phyloP scores from a whole-genome alignment of 2,113 vertebrate species.

The Patagioenas fasciata region DNA sequence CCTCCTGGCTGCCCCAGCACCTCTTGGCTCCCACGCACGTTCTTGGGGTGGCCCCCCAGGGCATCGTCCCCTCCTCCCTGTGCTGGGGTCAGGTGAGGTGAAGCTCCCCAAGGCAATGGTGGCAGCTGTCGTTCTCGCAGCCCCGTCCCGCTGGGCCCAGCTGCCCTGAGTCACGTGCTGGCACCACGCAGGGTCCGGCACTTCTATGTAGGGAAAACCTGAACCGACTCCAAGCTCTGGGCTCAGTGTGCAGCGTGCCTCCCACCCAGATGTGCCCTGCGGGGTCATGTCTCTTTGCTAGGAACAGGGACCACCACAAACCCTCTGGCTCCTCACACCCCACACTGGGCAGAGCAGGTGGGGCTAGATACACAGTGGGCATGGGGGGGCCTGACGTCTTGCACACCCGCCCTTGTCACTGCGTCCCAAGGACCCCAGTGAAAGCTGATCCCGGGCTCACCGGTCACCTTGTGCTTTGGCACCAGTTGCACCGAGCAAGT shows the following conservation, averaged over 20 bases:
- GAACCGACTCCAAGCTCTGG: not conserved
- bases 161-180: not conserved
- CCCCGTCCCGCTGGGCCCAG: not conserved
- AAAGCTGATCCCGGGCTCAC: not conserved
- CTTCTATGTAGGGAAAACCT: not conserved
- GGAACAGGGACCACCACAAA: not conserved
- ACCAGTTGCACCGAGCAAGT: not conserved
- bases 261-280: rapidly evolving
- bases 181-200: rapidly evolving
- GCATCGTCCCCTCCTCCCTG: not conserved
- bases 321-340: not conserved
- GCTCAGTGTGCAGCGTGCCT: not conserved
- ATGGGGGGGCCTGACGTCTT: too few species aligned
- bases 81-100: not conserved
- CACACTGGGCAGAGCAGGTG: too few species aligned
- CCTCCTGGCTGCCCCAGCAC: not conserved
- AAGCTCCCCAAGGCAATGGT: not conserved
- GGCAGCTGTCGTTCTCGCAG: not conserved
- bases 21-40: rapidly evolving
- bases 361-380: too few species aligned
- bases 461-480: not conserved
- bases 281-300: not conserved
- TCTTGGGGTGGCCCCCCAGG: not conserved
- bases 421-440: not conserved
- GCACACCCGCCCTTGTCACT: not conserved